Evolutionary conservation across 2,113 vertebrate species (phyloP).

Genomic region (Clarias macrocephalus): DNA sequence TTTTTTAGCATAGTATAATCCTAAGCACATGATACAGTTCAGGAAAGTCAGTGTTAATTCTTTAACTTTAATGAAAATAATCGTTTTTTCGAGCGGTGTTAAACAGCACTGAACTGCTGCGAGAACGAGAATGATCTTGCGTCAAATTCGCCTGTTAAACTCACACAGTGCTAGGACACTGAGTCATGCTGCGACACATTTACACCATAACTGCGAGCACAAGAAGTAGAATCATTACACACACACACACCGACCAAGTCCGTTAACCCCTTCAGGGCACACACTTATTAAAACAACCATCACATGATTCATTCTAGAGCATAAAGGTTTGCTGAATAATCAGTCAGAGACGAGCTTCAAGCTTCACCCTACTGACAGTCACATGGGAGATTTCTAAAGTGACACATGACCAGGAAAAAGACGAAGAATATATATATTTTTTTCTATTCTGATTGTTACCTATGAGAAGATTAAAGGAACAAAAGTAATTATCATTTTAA

Average conservation of each 20-base stretch:
- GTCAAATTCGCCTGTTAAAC: background rate
- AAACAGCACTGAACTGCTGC: background rate
- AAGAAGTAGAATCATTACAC: background rate
- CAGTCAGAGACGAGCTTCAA: background rate
- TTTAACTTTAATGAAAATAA: background rate
- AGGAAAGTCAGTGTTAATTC: background rate
- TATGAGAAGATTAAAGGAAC: background rate
- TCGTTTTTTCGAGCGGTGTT: background rate
- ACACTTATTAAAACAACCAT: background rate
- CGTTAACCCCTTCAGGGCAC: background rate
- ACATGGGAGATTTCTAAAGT: background rate
- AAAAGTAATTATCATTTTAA: background rate
- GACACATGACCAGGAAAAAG: background rate
- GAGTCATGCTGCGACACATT: conserved; percentile 10
- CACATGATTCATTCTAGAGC: background rate
- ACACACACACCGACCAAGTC: background rate
- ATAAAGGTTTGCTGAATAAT: background rate
- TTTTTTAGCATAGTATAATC: background rate
- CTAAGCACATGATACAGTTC: background rate
- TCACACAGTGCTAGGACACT: background rate
- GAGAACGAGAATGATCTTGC: background rate
- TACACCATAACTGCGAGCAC: background rate
- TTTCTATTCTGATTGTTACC: background rate
- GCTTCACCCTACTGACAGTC: background rate
- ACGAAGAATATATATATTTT: background rate